Evolutionary conservation across 2,113 vertebrate species (phyloP).

Genomic region (Tinamus guttatus): DNA sequence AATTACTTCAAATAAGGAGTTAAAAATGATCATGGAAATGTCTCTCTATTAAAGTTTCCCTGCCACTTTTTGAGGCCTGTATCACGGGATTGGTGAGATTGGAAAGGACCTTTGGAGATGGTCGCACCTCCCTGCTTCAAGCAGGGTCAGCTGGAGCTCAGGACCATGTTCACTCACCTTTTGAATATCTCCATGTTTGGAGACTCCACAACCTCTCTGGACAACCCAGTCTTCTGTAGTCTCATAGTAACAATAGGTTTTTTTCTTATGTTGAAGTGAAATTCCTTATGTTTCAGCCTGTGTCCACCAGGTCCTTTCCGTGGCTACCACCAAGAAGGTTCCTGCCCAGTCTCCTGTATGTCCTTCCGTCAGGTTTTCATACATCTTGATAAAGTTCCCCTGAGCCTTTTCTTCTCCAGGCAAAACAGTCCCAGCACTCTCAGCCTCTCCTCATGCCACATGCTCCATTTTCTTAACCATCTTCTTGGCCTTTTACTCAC

Average conservation of each 20-base stretch:
- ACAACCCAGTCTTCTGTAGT: background rate
- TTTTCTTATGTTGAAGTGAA: background rate
- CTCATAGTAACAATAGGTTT: background rate
- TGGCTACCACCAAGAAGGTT: conserved; percentile 4
- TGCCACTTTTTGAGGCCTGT: background rate
- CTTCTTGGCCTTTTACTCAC: background rate
- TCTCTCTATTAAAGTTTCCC: background rate
- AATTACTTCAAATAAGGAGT: background rate
- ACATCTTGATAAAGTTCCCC: background rate
- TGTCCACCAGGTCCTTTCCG: background rate
- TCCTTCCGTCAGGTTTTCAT: conserved; percentile 22
- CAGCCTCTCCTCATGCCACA: background rate
- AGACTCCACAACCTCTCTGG: background rate
- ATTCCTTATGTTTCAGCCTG: conserved; percentile 51
- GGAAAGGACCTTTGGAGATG: background rate
- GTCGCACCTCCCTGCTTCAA: background rate
- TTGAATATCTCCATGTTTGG: background rate
- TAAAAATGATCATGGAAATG: background rate
- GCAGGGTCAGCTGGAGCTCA: background rate
- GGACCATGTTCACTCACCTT: background rate
- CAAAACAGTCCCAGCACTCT: background rate
- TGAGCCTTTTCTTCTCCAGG: background rate
- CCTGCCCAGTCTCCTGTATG: background rate
- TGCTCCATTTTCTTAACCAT: background rate
- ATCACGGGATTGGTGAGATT: background rate